Evolutionary conservation across 2,113 vertebrate species (phyloP), one percentile per base, ranked within the genome.

Genomic region (Toxotes jaculatrix): DNA sequence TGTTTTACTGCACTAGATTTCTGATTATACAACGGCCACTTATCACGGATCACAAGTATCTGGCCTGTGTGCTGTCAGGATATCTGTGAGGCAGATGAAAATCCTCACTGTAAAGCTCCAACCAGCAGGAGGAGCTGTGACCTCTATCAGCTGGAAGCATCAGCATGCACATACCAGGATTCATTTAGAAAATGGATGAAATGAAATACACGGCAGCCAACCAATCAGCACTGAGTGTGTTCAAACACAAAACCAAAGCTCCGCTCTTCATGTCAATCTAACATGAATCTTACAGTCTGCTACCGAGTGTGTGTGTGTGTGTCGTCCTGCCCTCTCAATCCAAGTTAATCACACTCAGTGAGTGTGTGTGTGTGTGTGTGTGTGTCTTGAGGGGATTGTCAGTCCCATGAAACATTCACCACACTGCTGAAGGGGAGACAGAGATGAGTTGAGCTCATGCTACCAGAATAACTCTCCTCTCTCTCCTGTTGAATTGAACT

Each of bases 401-500:
- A 75, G 84, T 36, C 7, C 62, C 56, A 79, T 89, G 84, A 79
- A 74, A 89, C 87, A 87, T 89, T 91, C 66, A 89, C 62, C 82
- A 81, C 62, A 8, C 17, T 36, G 53, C 62, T 83, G 78, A 87
- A 77, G 63, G 73, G 42, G 14, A 68, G 36, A 31, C 19, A 40
- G 42, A 71, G 72, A 75, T 60, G 57, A 62, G 23, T 60, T 82
- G 74, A 86, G 74, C 68, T 86, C 79, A 78, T 86, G 69, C 74
- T 56, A 55, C 74, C 75, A 83, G 80, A 87, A 87, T 89, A 83
- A 81, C 69, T 71, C 57, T 79, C 38, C 55, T 62, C 53, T 31
- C 70, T 45, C 74, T 55, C 76, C 23, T 21, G 23, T 53, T 82
- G 61, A 66, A 70, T 32, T 49, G 64, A 70, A 62, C 23, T 74